Evolutionary conservation across 1,140 invertebrate species (phyloP).

Genomic region (Aphaenogaster floridana): DNA sequence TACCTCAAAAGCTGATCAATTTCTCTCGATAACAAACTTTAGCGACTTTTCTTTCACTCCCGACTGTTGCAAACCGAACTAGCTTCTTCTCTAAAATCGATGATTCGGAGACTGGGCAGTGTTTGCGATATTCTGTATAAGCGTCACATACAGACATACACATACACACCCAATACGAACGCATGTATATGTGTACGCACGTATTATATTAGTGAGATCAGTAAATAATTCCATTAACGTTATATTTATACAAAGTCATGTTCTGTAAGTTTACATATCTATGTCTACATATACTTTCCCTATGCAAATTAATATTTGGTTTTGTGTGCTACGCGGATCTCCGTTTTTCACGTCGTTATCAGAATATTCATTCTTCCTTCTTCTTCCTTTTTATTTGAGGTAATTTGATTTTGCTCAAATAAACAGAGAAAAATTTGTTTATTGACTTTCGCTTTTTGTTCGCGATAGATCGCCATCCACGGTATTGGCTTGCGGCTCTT

Average conservation of each 20-base stretch:
- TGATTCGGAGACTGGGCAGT: constrained; percentile 8
- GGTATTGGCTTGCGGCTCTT: constrained; percentile 66
- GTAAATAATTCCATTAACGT: constrained; percentile 81
- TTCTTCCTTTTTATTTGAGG: constrained; percentile 83
- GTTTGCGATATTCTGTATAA: constrained; percentile 53
- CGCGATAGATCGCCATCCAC: constrained; percentile 72
- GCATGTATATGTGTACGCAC: constrained; percentile 50
- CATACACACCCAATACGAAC: constrained; percentile 26
- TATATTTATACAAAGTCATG: constrained; percentile 83
- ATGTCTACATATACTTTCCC: constrained; percentile 73
- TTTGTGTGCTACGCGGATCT: constrained; percentile 77
- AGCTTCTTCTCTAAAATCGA: background rate
- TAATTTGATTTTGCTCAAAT: constrained; percentile 87
- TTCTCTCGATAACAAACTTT: constrained; percentile 13
- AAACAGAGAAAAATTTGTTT: constrained; percentile 85
- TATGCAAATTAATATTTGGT: constrained; percentile 84
- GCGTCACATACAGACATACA: constrained; percentile 29
- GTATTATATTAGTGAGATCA: constrained; percentile 82
- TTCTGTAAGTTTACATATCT: constrained; percentile 74
- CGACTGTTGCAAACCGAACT: background rate
- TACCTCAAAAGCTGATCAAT: constrained; percentile 33
- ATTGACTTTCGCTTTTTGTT: constrained; percentile 86
- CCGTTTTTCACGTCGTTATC: constrained; percentile 1
- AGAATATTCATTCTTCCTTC: constrained; percentile 56
- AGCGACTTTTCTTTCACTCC: background rate